phyloP scores from a whole-genome alignment of 2,888 invertebrate species.

The Himalopsyche anomala region DNA sequence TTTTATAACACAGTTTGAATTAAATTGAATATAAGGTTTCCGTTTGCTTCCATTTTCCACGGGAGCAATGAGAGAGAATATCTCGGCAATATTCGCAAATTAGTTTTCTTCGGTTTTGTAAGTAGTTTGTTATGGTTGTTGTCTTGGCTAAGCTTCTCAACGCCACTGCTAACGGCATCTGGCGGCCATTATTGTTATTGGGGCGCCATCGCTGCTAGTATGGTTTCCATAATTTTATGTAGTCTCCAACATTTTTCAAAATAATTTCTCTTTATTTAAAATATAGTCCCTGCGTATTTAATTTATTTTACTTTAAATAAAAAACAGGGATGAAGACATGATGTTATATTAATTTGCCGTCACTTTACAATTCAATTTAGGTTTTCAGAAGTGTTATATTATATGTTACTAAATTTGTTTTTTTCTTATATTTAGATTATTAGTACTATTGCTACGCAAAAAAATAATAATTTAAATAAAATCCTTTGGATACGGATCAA shows the following conservation, averaged over 20 bases:
- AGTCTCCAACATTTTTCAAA: neutral
- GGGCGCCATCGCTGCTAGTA: conserved; percentile 15
- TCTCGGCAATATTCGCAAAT: conserved; percentile 62
- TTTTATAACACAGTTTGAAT: neutral
- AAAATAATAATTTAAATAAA: no score
- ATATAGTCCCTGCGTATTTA: no score
- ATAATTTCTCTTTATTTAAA: no score
- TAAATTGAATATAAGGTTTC: neutral
- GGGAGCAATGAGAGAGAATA: conserved; percentile 43
- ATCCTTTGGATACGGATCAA: no score
- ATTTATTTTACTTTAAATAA: no score
- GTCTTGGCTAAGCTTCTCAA: conserved; percentile 56
- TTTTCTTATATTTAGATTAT: no score
- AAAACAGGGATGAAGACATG: no score
- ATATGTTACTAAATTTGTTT: no score
- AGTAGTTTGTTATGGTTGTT: conserved; percentile 64
- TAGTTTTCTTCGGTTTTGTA: conserved; percentile 62
- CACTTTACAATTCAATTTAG: no score
- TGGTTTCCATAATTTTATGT: neutral
- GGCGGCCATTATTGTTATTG: conserved; percentile 66
- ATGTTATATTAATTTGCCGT: no score
- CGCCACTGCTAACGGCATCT: conserved; percentile 74
- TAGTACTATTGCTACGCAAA: no score
- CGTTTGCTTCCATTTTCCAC: conserved; percentile 50
- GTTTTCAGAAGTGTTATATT: no score